Conservation (phyloP, 2,113 vertebrate genomes). For the Okapia johnstoni region DNA sequence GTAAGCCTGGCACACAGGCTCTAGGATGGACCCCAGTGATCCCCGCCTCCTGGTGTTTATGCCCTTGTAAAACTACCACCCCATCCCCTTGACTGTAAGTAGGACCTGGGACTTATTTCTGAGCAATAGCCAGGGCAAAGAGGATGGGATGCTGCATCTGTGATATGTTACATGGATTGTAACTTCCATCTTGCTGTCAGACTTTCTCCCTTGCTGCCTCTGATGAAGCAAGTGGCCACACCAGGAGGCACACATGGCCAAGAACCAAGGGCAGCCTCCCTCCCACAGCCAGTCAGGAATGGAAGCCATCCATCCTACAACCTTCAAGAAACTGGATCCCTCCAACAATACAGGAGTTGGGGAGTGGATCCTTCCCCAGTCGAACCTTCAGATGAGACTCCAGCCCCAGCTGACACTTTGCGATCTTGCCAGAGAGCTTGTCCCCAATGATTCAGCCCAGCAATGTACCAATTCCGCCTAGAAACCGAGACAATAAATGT, state of each 20-base stretch:
- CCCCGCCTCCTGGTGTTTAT: not conserved
- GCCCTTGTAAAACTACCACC: fast-evolving
- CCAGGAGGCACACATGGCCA: fast-evolving
- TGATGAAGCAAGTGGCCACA: not conserved
- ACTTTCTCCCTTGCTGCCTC: not conserved
- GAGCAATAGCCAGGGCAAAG: not conserved
- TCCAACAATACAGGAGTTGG: not conserved
- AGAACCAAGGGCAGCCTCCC: not conserved
- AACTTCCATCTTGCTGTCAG: not conserved
- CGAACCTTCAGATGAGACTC: not conserved
- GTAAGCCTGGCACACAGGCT: not conserved
- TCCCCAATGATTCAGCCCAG: not conserved
- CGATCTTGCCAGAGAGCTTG: not conserved
- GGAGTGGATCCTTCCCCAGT: not conserved
- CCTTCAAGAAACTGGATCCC: not conserved
- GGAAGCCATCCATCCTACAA: not conserved
- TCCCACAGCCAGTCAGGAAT: fast-evolving
- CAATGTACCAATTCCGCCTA: fast-evolving
- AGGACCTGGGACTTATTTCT: not conserved
- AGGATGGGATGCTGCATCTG: not conserved
- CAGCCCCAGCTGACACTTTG: not conserved
- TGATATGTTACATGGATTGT: fast-evolving
- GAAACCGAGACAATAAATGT: fast-evolving
- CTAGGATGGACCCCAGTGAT: too few species aligned
- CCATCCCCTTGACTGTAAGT: fast-evolving